A percentile compares a stretch with the other conserved stretches of the same genome.
phyloP scores from a whole-genome alignment of 2,797 vertebrate species.

The Chelonia mydas region DNA sequence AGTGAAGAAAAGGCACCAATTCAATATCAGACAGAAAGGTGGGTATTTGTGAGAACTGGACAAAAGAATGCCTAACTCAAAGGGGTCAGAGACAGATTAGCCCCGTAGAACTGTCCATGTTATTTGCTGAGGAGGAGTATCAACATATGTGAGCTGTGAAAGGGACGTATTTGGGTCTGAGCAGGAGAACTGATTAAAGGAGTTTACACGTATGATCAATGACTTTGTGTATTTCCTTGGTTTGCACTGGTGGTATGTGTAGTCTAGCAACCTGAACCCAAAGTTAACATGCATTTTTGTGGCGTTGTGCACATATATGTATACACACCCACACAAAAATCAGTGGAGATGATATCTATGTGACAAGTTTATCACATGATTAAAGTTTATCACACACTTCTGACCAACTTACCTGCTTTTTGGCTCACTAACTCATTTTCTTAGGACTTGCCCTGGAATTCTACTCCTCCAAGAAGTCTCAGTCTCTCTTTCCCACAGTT shows the following conservation, averaged over 20 bases:
- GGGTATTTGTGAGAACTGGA: not conserved
- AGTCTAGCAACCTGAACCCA: not conserved
- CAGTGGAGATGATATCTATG: not conserved
- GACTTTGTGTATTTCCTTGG: not conserved
- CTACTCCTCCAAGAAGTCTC: not conserved
- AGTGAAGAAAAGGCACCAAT: not conserved
- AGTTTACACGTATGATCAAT: not conserved
- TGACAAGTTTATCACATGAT: not conserved
- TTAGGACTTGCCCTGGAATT: not conserved
- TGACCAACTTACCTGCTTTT: not conserved
- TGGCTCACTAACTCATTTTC: not conserved
- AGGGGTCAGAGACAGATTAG: not conserved
- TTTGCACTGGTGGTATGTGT: not conserved
- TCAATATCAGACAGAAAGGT: constrained; percentile 2
- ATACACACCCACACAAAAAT: not conserved
- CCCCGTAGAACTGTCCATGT: not conserved
- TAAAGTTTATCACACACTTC: not conserved
- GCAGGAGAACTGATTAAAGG: not conserved
- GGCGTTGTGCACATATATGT: not conserved
- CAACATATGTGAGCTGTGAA: not conserved
- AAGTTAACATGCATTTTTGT: not conserved
- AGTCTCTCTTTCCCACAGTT: not conserved
- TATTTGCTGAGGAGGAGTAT: not conserved
- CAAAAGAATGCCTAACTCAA: not conserved
- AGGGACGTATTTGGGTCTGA: not conserved